These are phyloP conservation scores for Champsocephalus gunnari DNA, from an alignment of 2,797 vertebrate species.

Conservation along the genomic window DNA sequence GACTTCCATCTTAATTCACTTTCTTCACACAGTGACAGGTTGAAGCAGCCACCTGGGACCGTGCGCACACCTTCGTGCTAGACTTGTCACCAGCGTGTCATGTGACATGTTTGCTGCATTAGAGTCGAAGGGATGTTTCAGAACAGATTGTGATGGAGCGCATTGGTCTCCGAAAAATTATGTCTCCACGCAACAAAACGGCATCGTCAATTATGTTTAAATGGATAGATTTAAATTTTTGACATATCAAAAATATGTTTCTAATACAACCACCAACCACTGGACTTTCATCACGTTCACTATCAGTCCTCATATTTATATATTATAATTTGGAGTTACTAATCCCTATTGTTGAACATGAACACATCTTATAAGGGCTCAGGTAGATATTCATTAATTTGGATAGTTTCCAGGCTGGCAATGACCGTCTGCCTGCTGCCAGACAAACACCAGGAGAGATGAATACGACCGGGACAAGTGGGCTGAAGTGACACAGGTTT, in stretches of 20 bases:
- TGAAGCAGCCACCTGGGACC: conserved; percentile 44
- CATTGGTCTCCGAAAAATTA: no score
- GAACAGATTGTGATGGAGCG: neutral
- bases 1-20: conserved; percentile 30
- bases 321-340: neutral
- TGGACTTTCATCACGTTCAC: no score
- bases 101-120: conserved; percentile 2
- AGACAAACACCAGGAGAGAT: conserved; percentile 50
- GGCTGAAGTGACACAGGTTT: conserved; percentile 65
- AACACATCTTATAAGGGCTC: conserved; percentile 47
- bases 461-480: conserved; percentile 67
- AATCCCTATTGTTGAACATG: conserved; percentile 35
- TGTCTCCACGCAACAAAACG: no score
- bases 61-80: conserved; percentile 10
- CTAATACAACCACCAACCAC: no score
- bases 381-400: conserved; percentile 10
- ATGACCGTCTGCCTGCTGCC: conserved; percentile 33
- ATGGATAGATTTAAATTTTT: no score
- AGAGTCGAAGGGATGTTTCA: neutral
- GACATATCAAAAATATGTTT: no score
- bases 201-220: no score
- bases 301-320: no score
- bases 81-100: conserved; percentile 8
- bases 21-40: conserved; percentile 41
- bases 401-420: neutral